These are phyloP conservation scores for Vireo altiloquus DNA, from an alignment of 2,113 vertebrate species.

Conservation along the genomic window DNA sequence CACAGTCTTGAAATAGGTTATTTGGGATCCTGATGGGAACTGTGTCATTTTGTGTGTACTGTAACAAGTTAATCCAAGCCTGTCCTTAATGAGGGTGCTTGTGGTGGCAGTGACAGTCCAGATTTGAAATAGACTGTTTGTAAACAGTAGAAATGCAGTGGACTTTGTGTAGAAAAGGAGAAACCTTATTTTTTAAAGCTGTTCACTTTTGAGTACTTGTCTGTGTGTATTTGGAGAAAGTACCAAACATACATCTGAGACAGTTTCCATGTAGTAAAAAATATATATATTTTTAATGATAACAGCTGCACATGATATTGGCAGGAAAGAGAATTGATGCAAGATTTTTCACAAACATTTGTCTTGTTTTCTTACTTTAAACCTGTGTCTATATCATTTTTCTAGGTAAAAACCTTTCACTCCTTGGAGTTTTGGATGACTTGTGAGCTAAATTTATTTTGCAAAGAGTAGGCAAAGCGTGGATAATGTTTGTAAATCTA, in stretches of 20 bases:
- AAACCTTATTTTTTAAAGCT: background rate
- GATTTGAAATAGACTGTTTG: background rate
- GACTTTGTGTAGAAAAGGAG: background rate
- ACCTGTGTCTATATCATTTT: background rate
- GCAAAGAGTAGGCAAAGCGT: background rate
- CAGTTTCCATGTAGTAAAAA: background rate
- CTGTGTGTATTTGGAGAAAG: background rate
- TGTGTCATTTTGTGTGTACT: background rate
- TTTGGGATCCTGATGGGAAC: background rate
- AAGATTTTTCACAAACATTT: background rate
- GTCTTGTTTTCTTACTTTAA: background rate
- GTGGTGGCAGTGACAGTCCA: background rate
- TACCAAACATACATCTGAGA: background rate
- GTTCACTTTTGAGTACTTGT: background rate
- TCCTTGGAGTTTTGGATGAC: background rate
- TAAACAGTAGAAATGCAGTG: background rate
- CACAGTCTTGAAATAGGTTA: fast-evolving
- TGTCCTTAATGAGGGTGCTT: background rate
- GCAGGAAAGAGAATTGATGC: background rate
- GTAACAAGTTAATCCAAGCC: background rate
- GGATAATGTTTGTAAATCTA: background rate
- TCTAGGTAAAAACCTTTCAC: background rate
- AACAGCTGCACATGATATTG: background rate
- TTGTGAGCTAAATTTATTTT: background rate
- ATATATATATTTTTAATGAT: background rate